Percentiles rank a stretch among this genome's conserved stretches.
These are phyloP conservation scores for Gymnothorax reevesii DNA, from an alignment of 2,797 vertebrate genomes.

Conservation along the genomic window DNA sequence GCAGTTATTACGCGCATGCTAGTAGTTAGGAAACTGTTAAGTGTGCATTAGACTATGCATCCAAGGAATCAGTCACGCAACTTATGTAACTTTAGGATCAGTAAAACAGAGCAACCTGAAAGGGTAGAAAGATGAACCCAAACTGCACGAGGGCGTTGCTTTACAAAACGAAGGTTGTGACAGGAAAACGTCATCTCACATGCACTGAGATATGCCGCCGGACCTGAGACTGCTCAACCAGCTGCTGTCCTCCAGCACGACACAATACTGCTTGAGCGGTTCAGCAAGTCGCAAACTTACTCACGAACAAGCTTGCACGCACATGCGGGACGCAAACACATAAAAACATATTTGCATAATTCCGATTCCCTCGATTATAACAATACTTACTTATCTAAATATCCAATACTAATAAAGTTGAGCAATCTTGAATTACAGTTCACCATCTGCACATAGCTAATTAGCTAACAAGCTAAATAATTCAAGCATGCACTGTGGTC, in stretches of 20 bases:
- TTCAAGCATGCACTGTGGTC: neutral
- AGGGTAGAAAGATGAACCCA: neutral
- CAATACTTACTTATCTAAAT: conserved; percentile 10
- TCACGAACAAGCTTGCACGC: conserved; percentile 19
- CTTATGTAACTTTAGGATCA: neutral
- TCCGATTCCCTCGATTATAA: neutral
- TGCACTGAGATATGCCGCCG: neutral
- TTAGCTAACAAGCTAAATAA: conserved; percentile 24
- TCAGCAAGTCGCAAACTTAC: neutral
- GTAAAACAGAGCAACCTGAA: neutral
- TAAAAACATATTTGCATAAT: conserved; percentile 13
- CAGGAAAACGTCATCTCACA: neutral
- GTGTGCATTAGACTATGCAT: neutral
- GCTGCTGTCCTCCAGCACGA: neutral
- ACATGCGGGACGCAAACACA: neutral
- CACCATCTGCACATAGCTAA: neutral
- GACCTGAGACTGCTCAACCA: neutral
- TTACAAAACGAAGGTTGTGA: neutral
- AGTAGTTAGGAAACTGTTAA: neutral
- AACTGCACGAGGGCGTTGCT: neutral
- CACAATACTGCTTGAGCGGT: neutral
- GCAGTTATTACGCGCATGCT: neutral
- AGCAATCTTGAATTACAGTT: neutral
- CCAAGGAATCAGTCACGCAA: neutral
- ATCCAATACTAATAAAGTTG: neutral